A percentile compares a stretch with the other conserved stretches of the same genome.
phyloP scores from a whole-genome alignment of 92 coral and sea anemone species.

The Isaurus tuberculatus region DNA sequence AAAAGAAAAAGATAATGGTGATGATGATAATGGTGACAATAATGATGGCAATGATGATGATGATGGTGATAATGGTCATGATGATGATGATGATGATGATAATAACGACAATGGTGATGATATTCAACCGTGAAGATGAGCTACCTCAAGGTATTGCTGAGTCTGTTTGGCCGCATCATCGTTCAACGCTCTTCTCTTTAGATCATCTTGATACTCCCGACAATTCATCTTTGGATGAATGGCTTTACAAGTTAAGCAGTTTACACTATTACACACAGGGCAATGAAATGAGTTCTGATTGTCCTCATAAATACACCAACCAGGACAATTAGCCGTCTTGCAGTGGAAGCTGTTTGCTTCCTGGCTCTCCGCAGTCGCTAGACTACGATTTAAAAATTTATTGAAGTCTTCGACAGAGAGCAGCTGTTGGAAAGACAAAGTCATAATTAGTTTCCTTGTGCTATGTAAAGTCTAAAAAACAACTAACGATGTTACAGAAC shows the following conservation, averaged over 20 bases:
- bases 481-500: no score
- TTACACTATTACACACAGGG: constrained; percentile 83
- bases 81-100: background rate
- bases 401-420: constrained; percentile 87
- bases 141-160: constrained; percentile 88
- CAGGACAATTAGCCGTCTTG: constrained; percentile 93
- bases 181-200: constrained; percentile 85
- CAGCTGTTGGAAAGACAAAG: constrained; percentile 63
- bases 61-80: background rate
- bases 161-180: constrained; percentile 92
- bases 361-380: constrained; percentile 96
- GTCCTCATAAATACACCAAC: constrained; percentile 99
- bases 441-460: no score
- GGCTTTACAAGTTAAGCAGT: constrained; percentile 98
- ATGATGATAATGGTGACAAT: background rate
- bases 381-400: constrained; percentile 91
- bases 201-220: constrained; percentile 92
- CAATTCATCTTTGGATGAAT: constrained; percentile 91
- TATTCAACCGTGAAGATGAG: background rate
- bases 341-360: constrained; percentile 98
- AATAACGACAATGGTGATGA: background rate
- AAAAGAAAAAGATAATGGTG: no score
- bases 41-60: background rate
- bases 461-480: no score
- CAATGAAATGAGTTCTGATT: constrained; percentile 89